Conservation (phyloP, 37 sponge, comb jelly and placozoan species). For the Chondrosia reniformis region DNA sequence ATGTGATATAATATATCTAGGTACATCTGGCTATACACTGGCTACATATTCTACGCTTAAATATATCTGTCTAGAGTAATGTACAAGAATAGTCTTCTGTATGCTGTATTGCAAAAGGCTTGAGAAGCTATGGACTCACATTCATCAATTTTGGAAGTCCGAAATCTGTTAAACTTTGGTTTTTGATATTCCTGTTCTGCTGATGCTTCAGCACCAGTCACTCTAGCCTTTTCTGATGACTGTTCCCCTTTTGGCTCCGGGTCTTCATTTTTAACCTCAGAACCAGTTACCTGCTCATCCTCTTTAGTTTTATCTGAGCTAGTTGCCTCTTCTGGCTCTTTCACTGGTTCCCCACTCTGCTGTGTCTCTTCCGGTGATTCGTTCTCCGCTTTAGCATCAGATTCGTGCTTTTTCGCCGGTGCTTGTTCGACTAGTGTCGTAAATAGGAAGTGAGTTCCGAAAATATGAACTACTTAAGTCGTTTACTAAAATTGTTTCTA, state of each 20-base stretch:
- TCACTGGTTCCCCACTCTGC: neutral
- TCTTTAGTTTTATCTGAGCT: no score
- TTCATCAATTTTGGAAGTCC: neutral
- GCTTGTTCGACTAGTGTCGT: neutral
- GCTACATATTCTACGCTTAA: no score
- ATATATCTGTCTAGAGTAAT: no score
- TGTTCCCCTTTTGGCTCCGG: neutral
- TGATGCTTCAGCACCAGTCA: neutral
- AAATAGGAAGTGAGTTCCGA: no score
- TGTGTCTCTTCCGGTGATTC: neutral
- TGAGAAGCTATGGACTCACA: neutral
- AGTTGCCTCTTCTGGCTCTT: neutral
- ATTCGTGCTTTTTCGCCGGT: neutral
- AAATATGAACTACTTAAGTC: no score
- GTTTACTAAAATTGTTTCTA: no score
- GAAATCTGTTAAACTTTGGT: slow-evolving; percentile 10
- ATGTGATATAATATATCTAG: neutral
- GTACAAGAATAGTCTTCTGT: no score
- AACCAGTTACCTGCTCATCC: neutral
- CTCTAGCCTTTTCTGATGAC: neutral
- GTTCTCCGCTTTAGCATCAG: neutral
- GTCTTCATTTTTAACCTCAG: neutral
- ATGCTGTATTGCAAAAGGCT: no score
- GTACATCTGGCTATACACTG: neutral
- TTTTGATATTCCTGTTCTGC: neutral